Conservation (phyloP, 92 coral and sea anemone genomes). For the Scolanthus callimorphus region DNA sequence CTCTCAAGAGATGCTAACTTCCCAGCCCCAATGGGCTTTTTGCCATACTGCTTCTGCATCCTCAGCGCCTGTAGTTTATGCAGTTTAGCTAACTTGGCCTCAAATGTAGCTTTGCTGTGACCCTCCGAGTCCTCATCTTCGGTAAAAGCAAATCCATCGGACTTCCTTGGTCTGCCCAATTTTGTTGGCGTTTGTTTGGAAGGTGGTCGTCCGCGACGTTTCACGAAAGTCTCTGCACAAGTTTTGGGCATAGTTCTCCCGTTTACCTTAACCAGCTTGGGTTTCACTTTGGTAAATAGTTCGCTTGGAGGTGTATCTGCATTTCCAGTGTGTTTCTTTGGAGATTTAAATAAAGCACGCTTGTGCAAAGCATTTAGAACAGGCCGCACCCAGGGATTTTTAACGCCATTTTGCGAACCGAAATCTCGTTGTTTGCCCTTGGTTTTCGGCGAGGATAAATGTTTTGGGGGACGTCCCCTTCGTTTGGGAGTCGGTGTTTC, state of each 20-base stretch:
- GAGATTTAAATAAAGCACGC: slow-evolving; percentile 57
- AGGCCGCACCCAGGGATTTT: slow-evolving; percentile 97
- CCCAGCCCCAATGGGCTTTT: slow-evolving; percentile 65
- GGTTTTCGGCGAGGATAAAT: slow-evolving; percentile 42
- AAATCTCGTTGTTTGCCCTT: slow-evolving; percentile 59
- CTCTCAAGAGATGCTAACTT: slow-evolving; percentile 34
- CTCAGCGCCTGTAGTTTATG: slow-evolving; percentile 25
- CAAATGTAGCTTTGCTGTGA: slow-evolving; percentile 15
- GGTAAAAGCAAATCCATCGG: slow-evolving; percentile 69
- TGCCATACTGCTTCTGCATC: slow-evolving; percentile 38
- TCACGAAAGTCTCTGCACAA: slow-evolving; percentile 35
- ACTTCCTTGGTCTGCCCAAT: slow-evolving; percentile 33
- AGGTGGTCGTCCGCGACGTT: slow-evolving; percentile 80
- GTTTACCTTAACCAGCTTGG: slow-evolving; percentile 61
- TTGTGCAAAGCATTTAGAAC: slow-evolving; percentile 72
- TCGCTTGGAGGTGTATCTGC: slow-evolving; percentile 38
- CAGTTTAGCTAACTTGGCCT: slow-evolving; percentile 58
- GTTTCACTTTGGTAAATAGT: slow-evolving; percentile 41
- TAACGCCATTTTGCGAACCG: slow-evolving; percentile 81
- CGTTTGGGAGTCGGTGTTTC: slow-evolving; percentile 56
- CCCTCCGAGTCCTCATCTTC: slow-evolving; percentile 56
- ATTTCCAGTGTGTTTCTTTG: slow-evolving; percentile 40
- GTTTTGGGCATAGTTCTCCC: slow-evolving; percentile 53
- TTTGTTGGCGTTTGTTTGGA: slow-evolving; percentile 18
- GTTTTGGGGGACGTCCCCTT: slow-evolving; percentile 83